phyloP scores from a whole-genome alignment of 2,888 invertebrate species.

The Galerucella pusilla region DNA sequence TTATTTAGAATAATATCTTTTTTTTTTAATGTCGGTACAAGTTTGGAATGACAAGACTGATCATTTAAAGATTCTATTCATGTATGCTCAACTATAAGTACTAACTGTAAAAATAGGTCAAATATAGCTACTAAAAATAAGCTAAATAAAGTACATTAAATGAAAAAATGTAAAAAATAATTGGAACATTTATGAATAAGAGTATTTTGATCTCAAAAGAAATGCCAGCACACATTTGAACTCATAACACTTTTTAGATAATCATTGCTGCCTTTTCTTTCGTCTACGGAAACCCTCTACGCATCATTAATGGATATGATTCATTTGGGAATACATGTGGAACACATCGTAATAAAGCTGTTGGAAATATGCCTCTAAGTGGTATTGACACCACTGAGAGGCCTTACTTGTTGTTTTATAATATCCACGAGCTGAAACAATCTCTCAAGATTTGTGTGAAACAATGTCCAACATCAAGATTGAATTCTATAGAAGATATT shows the following conservation, averaged over 20 bases:
- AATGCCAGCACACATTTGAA: no score
- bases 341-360: constrained; percentile 79
- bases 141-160: no score
- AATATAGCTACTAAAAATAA: no score
- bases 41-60: no score
- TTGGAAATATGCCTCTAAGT: constrained; percentile 78
- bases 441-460: constrained; percentile 91
- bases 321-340: constrained; percentile 97
- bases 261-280: constrained; percentile 88
- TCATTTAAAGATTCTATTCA: no score
- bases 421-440: constrained; percentile 78
- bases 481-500: constrained; percentile 75
- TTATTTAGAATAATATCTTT: no score
- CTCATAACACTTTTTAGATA: constrained; percentile 68
- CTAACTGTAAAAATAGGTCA: no score
- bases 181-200: no score
- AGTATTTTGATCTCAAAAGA: no score
- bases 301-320: constrained; percentile 91
- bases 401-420: constrained; percentile 85
- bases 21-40: no score
- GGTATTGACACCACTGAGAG: constrained; percentile 84
- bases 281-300: constrained; percentile 86
- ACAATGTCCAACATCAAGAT: constrained; percentile 79
- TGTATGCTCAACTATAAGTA: no score
- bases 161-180: no score